Evolutionary conservation across 2,888 invertebrate genomes (phyloP), one percentile per base, ranked within the genome.

Genomic region (Hydrotaea diabolus): DNA sequence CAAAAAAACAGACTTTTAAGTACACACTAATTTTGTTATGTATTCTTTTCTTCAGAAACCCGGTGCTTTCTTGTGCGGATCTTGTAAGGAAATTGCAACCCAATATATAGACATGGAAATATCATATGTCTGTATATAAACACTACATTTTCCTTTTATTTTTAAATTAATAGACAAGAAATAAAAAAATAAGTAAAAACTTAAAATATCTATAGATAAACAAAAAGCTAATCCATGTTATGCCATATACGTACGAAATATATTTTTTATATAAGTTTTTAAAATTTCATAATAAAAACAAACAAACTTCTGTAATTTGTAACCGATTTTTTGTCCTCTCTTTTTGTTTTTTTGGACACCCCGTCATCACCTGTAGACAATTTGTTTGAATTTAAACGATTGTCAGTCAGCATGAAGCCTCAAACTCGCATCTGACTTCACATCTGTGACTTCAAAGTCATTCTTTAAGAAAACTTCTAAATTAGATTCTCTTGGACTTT

Each of bases 341-440:
- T 19, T 31, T 7, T 39, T 39, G 7, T 39, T 39, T 39, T 69
- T 66, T 2, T 69, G 69, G 46, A n/a, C 69, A 69, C n/a, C 39
- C n/a, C 39, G 21, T 7, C 43, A 19, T 19, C 39, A 43, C 69
- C 23, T 69, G 46, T 43, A 62, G 23, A 21, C 69, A 69, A 69
- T 69, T 69, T 69, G 69, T 69, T 69, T 23, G 43, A 46, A 62
- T 36, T 46, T 66, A 21, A 43, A 69, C 43, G 43, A 23, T 69
- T 69, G 19, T 69, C 23, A 23, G 26, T 4, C 31, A 36, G n/a
- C 31, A 36, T n/a, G 19, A 62, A 5, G 13, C n/a, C 49, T 49
- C 49, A 49, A 49, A 49, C 49, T n/a, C 23, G 4, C 46, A 69
- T 21, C 43, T 69, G 69, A 69, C 59, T 23, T 2, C 59, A 49